Evolutionary conservation across 2,113 vertebrate genomes (phyloP).

Genomic region (Columba livia): DNA sequence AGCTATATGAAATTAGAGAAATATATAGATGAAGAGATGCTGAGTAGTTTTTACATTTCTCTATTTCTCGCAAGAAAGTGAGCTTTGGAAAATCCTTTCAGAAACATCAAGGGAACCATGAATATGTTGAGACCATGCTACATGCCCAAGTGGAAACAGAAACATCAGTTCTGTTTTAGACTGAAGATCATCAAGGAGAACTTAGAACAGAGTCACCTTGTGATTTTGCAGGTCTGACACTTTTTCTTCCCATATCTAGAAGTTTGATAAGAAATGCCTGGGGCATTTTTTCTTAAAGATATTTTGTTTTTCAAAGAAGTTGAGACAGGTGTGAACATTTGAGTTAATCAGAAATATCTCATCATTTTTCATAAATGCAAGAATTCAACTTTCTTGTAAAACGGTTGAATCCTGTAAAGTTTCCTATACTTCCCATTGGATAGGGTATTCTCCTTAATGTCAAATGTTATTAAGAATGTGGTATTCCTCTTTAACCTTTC

Average conservation of each 20-base stretch:
- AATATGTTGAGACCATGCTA: neutral
- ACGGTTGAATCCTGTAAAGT: neutral
- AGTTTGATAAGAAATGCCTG: neutral
- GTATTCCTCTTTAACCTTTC: neutral
- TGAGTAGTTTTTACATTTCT: neutral
- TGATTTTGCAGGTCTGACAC: neutral
- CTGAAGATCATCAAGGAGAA: neutral
- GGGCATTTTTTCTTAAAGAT: neutral
- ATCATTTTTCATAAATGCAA: neutral
- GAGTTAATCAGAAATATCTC: neutral
- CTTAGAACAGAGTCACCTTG: neutral
- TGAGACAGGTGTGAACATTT: neutral
- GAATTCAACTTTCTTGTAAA: neutral
- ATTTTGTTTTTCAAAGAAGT: neutral
- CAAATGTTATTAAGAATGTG: neutral
- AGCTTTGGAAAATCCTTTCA: neutral
- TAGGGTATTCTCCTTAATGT: neutral
- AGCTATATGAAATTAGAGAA: neutral
- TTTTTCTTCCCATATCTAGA: neutral
- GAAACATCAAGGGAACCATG: neutral
- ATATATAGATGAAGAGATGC: neutral
- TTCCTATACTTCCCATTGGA: neutral
- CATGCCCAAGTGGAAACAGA: neutral
- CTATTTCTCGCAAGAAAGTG: neutral
- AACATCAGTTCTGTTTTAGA: neutral